Percentiles rank a stretch among this genome's conserved stretches.
These are phyloP conservation scores for Natator depressus DNA, from an alignment of 2,113 vertebrate species.

Conservation along the genomic window DNA sequence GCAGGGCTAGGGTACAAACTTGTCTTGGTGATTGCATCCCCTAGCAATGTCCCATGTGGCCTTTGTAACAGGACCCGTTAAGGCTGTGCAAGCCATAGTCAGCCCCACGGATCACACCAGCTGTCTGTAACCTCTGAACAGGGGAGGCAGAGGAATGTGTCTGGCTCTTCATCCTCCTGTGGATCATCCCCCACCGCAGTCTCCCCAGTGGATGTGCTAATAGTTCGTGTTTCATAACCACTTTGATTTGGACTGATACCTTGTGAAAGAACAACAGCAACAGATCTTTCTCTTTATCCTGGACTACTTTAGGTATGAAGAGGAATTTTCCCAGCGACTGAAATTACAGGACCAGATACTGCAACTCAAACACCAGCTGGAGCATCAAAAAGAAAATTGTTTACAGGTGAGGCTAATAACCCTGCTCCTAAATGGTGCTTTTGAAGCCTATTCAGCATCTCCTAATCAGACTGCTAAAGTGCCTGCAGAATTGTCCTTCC, in stretches of 20 bases:
- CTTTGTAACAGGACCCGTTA: background rate
- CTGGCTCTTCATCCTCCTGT: background rate
- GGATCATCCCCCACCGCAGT: background rate
- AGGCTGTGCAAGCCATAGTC: background rate
- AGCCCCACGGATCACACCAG: background rate
- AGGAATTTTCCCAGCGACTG: background rate
- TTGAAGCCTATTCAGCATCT: background rate
- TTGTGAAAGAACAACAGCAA: background rate
- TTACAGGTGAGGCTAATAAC: background rate
- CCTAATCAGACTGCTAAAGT: background rate
- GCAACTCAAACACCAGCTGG: background rate
- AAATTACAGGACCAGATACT: background rate
- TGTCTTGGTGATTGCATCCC: background rate
- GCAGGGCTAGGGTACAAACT: fast-evolving
- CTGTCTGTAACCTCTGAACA: background rate
- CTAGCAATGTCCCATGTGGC: background rate
- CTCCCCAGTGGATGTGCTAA: background rate
- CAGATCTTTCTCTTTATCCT: background rate
- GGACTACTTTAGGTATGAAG: background rate
- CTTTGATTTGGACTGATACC: background rate
- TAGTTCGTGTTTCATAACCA: background rate
- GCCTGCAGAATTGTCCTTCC: background rate
- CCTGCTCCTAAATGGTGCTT: background rate
- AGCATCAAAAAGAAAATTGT: background rate
- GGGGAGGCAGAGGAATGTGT: background rate